A percentile compares a stretch with the other conserved stretches of the same genome.
Evolutionary conservation across 2,797 vertebrate species (phyloP).

Genomic region (Champsocephalus gunnari): DNA sequence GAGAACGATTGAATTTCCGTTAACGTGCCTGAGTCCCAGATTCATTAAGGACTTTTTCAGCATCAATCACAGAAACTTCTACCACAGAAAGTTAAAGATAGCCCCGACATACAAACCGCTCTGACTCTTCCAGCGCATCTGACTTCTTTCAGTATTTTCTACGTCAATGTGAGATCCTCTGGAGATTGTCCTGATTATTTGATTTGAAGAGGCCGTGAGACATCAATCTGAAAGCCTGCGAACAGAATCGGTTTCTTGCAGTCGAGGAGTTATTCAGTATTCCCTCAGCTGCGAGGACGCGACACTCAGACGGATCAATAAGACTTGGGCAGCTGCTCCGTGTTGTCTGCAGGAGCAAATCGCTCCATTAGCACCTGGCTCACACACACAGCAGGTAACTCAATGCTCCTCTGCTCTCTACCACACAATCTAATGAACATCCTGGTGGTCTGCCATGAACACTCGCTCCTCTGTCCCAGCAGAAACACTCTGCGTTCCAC

Average conservation of each 20-base stretch:
- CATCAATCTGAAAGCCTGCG: conserved; percentile 12
- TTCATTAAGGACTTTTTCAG: too few relatives aligned
- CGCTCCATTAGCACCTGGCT: conserved; percentile 45
- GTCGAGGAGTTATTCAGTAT: conserved; percentile 9
- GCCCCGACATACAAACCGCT: neutral
- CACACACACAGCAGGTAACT: conserved; percentile 24
- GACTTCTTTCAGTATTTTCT: too few relatives aligned
- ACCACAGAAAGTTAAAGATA: conserved; percentile 1
- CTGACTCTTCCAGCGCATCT: conserved; percentile 8
- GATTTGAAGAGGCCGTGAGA: neutral
- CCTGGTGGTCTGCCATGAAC: conserved; percentile 42
- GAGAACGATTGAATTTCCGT: too few relatives aligned
- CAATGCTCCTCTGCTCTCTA: conserved; percentile 23
- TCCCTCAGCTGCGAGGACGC: conserved; percentile 17
- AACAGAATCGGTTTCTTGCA: conserved; percentile 9
- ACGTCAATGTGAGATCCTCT: neutral
- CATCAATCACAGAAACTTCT: neutral
- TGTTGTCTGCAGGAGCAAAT: conserved; percentile 26
- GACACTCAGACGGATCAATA: conserved; percentile 60
- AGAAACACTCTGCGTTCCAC: conserved; percentile 8
- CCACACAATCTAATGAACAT: conserved; percentile 25
- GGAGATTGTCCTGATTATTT: neutral
- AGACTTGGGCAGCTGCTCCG: conserved; percentile 18
- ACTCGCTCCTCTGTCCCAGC: neutral
- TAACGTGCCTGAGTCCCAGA: too few relatives aligned